Percentiles rank a stretch among this genome's conserved stretches.
phyloP scores from a whole-genome alignment of 2,113 vertebrate species.

The Mola mola region DNA sequence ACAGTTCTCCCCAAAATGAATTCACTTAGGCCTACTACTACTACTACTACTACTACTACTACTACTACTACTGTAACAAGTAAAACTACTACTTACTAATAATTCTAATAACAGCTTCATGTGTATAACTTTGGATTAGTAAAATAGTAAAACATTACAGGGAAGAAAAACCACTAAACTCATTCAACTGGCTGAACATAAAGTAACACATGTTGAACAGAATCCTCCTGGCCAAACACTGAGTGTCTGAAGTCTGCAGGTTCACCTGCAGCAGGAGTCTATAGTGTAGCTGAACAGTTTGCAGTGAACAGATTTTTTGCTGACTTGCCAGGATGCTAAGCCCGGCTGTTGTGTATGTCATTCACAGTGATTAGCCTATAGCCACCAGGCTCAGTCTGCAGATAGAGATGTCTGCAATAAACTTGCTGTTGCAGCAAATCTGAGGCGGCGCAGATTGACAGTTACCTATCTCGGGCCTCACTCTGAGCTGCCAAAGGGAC shows the following conservation, averaged over 20 bases:
- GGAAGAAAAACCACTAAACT: too few relatives aligned
- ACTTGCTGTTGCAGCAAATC: slow-evolving; percentile 73
- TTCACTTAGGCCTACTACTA: too few relatives aligned
- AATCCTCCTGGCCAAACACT: slow-evolving; percentile 1
- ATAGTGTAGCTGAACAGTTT: slow-evolving; percentile 30
- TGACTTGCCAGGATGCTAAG: slow-evolving; percentile 68
- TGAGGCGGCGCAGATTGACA: slow-evolving; percentile 57
- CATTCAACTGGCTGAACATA: background rate
- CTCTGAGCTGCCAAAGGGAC: slow-evolving; percentile 20
- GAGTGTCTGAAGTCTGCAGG: slow-evolving; percentile 18
- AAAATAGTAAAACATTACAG: too few relatives aligned
- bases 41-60: too few relatives aligned
- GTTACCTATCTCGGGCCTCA: slow-evolving; percentile 47
- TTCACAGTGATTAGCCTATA: slow-evolving; percentile 69
- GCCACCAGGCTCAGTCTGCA: slow-evolving; percentile 67
- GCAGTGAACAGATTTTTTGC: slow-evolving; percentile 49
- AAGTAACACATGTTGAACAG: background rate
- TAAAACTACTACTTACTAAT: too few relatives aligned
- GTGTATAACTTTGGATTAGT: too few relatives aligned
- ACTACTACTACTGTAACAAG: too few relatives aligned
- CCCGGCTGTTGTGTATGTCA: slow-evolving; percentile 67
- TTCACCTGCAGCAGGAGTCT: slow-evolving; percentile 18
- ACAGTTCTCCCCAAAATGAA: too few relatives aligned
- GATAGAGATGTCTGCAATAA: slow-evolving; percentile 53
- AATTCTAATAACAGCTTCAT: too few relatives aligned